Percentiles rank a stretch among this genome's conserved stretches.
These are phyloP conservation scores for Leiothrix lutea DNA, from an alignment of 2,113 vertebrate genomes.

Conservation along the genomic window DNA sequence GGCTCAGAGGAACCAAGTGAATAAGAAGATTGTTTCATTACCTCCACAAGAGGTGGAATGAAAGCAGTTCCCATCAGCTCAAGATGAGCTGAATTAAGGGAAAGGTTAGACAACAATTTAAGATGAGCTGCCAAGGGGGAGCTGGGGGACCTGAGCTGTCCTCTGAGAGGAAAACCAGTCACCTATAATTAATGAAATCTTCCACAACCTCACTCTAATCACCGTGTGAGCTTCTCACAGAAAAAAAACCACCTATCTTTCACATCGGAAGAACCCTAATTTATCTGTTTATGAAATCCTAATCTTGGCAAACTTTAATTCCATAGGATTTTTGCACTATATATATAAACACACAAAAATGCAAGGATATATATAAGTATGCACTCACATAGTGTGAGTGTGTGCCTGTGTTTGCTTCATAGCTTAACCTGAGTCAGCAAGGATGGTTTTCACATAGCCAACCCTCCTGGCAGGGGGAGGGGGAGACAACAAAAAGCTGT, in stretches of 20 bases:
- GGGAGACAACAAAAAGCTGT: neutral
- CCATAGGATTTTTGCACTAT: neutral
- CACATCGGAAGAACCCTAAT: constrained; percentile 26
- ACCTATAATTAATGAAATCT: constrained; percentile 86
- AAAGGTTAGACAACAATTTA: constrained; percentile 84
- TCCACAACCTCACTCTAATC: constrained; percentile 77
- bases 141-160: constrained; percentile 71
- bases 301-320: neutral
- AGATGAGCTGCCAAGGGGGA: constrained; percentile 68
- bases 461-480: accelerated
- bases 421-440: neutral
- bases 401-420: neutral
- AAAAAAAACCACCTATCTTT: neutral
- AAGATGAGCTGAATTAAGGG: constrained; percentile 85
- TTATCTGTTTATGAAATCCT: constrained; percentile 28
- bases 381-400: neutral
- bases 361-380: neutral
- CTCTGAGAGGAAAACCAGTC: constrained; percentile 77
- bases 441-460: neutral
- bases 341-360: neutral
- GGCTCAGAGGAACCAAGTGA: constrained; percentile 80
- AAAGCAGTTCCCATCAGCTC: constrained; percentile 89
- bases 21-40: constrained; percentile 91
- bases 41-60: constrained; percentile 87
- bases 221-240: constrained; percentile 70